Evolutionary conservation across 1,140 invertebrate genomes (phyloP).

Genomic region (Procambarus virginalis): DNA sequence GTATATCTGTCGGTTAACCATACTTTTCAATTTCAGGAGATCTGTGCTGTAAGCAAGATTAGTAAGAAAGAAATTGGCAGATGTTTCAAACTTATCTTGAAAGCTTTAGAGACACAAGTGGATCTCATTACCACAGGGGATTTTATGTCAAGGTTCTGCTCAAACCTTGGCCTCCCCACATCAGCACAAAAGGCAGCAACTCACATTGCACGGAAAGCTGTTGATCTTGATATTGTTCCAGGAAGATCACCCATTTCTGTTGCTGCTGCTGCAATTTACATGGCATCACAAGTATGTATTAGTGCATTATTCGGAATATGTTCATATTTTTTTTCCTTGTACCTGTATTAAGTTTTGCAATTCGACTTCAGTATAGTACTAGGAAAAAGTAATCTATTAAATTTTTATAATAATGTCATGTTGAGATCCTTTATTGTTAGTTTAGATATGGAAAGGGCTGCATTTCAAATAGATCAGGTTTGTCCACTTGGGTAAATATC

Average conservation of each 20-base stretch:
- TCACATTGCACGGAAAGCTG: constrained; percentile 96
- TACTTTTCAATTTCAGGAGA: constrained; percentile 80
- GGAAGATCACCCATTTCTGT: constrained; percentile 99
- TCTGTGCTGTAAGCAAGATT: constrained; percentile 98
- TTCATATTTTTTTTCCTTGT: too few species aligned
- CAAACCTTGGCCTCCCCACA: constrained; percentile 88
- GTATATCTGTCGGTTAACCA: not conserved
- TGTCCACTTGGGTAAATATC: too few species aligned
- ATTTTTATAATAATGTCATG: too few species aligned
- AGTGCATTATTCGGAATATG: too few species aligned
- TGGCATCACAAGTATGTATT: constrained; percentile 91
- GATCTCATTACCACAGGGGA: constrained; percentile 98
- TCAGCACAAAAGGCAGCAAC: constrained; percentile 96
- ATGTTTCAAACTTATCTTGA: constrained; percentile 95
- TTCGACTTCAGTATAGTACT: too few species aligned
- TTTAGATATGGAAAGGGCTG: too few species aligned
- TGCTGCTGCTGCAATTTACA: constrained; percentile 99
- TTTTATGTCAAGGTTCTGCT: constrained; percentile 96
- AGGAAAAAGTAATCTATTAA: too few species aligned
- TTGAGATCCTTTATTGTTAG: too few species aligned
- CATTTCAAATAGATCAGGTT: too few species aligned
- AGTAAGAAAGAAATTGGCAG: constrained; percentile 99
- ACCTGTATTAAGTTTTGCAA: too few species aligned
- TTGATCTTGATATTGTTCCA: constrained; percentile 97
- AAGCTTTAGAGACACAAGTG: constrained; percentile 93